These are phyloP conservation scores for Larimichthys crocea DNA, from an alignment of 2,113 vertebrate species.

Conservation along the genomic window DNA sequence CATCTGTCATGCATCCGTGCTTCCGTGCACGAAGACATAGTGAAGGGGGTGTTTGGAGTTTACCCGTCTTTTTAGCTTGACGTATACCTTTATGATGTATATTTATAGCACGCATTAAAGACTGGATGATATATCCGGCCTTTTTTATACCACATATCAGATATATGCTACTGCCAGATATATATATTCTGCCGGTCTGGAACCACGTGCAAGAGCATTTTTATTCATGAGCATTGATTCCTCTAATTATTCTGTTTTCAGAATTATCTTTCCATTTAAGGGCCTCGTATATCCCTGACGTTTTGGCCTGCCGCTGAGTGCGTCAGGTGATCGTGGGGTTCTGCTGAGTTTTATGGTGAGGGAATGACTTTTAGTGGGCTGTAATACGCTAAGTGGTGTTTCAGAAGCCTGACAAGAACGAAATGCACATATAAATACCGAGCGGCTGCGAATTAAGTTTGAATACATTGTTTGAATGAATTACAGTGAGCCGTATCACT, in stretches of 20 bases:
- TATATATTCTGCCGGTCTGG: background rate
- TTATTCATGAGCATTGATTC: background rate
- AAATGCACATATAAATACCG: constrained; percentile 45
- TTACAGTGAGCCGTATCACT: constrained; percentile 43
- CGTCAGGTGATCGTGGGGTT: constrained; percentile 42
- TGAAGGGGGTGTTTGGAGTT: constrained; percentile 36
- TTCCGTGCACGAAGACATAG: background rate
- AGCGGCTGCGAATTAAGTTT: constrained; percentile 26
- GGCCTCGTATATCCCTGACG: constrained; percentile 9
- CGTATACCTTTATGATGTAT: constrained; percentile 41
- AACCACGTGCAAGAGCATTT: background rate
- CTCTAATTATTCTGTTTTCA: constrained; percentile 24
- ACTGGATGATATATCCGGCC: constrained; percentile 32
- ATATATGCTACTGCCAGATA: constrained; percentile 1
- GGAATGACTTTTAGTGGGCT: constrained; percentile 43
- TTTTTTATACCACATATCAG: constrained; percentile 25
- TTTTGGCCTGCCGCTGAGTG: constrained; percentile 1
- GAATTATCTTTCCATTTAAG: constrained; percentile 1
- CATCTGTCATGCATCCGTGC: constrained; percentile 53
- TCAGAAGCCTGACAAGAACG: constrained; percentile 37
- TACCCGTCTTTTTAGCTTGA: constrained; percentile 52
- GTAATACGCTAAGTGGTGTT: constrained; percentile 51
- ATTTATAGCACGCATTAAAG: constrained; percentile 54
- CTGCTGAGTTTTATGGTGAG: constrained; percentile 24
- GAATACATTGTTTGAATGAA: constrained; percentile 46